Base-by-base conservation (phyloP, 1,140 invertebrate species). In the Telenomus remus region DNA sequence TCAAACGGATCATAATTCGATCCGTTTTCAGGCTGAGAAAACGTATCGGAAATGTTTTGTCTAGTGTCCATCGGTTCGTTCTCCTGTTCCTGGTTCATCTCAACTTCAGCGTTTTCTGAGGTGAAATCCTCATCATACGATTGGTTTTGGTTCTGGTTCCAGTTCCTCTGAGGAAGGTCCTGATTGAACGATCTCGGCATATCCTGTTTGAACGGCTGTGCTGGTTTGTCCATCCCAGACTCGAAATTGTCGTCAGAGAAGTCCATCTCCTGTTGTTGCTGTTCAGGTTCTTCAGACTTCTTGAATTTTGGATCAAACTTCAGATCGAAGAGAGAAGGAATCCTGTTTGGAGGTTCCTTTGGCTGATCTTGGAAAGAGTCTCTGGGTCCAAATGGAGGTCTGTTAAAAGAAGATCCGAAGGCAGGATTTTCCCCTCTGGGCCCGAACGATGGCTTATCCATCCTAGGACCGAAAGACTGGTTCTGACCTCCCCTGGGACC, bases 1-100 rank as follows among this genome's bases (percentile, higher is more conserved):
- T 63, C 55, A 10, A 71, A 66, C 1, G 76, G 65, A 74, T 74
- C 65, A 6, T 74, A 74, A 13, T 66, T 73, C 2, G 68, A 70
- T n/a, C 48, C 35, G 43, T 60, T 70, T 27, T 68, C 57, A 19
- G 35, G 48, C 34, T 61, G 48, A 1, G n/a, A 8, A 13, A 3
- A 27, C 14, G 57, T 7, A 19, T 60, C 56, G 11, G 19, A 10
- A 9, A 53, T 39, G 5, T 16, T 34, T 39, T 46, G 9, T 34
- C 47, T 15, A 0, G 39, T 12, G 15, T 44, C 11, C 48, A 39
- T 46, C 1, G n/a, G 37, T 11, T 44, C n/a, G n/a, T n/a, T 44
- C 2, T 44, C 43, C 4, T 13, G 11, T 44, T 44, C n/a, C 12
- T 10, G 46, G 15, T 16, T 37, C 3, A n/a, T 53, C 13, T 66